phyloP scores from a whole-genome alignment of 2,113 vertebrate species.

The Kryptolebias marmoratus region DNA sequence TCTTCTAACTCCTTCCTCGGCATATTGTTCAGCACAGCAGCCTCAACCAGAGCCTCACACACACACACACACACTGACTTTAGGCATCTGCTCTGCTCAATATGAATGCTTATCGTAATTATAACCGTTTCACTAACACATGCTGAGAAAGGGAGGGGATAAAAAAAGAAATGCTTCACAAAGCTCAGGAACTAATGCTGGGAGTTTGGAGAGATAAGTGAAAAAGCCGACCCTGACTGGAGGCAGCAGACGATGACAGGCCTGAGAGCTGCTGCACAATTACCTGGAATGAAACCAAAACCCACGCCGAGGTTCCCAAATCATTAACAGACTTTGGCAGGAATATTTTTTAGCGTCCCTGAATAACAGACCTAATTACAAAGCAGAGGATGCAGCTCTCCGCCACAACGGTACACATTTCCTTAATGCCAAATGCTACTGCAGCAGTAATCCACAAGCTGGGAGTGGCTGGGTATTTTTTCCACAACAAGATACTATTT shows the following conservation, averaged over 20 bases:
- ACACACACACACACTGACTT: constrained; percentile 2
- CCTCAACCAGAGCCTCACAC: neutral
- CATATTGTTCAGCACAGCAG: constrained; percentile 15
- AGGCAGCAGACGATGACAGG: constrained; percentile 24
- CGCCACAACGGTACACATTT: constrained; percentile 5
- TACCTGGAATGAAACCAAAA: constrained; percentile 29
- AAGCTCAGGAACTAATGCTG: neutral
- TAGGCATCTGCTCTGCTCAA: constrained; percentile 15
- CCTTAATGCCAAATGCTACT: neutral
- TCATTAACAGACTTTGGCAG: constrained; percentile 24
- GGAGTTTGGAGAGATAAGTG: neutral
- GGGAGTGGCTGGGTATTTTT: neutral
- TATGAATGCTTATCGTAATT: constrained; percentile 18
- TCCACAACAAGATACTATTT: neutral
- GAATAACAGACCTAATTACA: constrained; percentile 45
- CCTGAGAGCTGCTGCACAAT: constrained; percentile 18
- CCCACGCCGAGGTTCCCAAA: constrained; percentile 29
- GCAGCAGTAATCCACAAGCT: neutral
- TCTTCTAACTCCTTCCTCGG: constrained; percentile 14
- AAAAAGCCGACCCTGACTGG: constrained; percentile 19
- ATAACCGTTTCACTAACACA: constrained; percentile 23
- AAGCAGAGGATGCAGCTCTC: constrained; percentile 1
- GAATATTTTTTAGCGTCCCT: constrained; percentile 32
- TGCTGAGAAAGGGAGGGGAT: neutral
- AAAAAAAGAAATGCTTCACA: neutral